Evolutionary conservation across 2,797 vertebrate genomes (phyloP).

Genomic region (Poecilia velifera): DNA sequence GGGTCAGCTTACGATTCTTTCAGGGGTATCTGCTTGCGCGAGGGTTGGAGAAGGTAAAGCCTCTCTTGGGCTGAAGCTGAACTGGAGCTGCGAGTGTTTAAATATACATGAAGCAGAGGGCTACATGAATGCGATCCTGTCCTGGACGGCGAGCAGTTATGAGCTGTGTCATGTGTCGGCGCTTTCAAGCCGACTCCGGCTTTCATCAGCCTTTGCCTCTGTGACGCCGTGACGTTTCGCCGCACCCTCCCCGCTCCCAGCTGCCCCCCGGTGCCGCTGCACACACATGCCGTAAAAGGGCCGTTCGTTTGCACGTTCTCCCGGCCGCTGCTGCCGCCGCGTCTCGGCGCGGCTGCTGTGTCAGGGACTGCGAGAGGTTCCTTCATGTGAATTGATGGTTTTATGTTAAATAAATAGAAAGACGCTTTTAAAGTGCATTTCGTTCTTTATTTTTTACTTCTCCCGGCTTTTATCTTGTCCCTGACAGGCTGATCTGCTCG

Average conservation of each 20-base stretch:
- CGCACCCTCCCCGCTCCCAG: slow-evolving; percentile 55
- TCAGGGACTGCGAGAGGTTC: slow-evolving; percentile 38
- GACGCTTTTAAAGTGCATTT: slow-evolving; percentile 8
- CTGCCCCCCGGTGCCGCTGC: slow-evolving; percentile 64
- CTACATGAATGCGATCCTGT: slow-evolving; percentile 63
- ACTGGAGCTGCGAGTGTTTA: slow-evolving; percentile 60
- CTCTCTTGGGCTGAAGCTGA: slow-evolving; percentile 60
- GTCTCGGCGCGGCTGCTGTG: slow-evolving; percentile 64
- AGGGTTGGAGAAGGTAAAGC: slow-evolving; percentile 32
- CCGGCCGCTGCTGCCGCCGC: slow-evolving; percentile 55
- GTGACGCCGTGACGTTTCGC: slow-evolving; percentile 67
- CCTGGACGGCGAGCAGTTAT: slow-evolving; percentile 71
- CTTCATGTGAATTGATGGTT: slow-evolving; percentile 47
- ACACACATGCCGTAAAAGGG: slow-evolving; percentile 65
- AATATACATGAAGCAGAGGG: slow-evolving; percentile 73
- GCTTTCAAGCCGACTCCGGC: slow-evolving; percentile 60
- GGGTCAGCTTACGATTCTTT: slow-evolving; percentile 30
- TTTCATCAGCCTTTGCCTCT: slow-evolving; percentile 73
- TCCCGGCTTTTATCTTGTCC: slow-evolving; percentile 6
- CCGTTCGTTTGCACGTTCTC: slow-evolving; percentile 59
- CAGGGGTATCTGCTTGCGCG: not conserved
- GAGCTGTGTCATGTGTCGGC: slow-evolving; percentile 75
- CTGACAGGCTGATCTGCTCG: slow-evolving; percentile 28
- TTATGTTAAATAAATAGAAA: slow-evolving; percentile 15
- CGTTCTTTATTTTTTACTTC: not conserved